Base-by-base conservation (phyloP, 2,113 vertebrate genomes). In the Parus major region DNA sequence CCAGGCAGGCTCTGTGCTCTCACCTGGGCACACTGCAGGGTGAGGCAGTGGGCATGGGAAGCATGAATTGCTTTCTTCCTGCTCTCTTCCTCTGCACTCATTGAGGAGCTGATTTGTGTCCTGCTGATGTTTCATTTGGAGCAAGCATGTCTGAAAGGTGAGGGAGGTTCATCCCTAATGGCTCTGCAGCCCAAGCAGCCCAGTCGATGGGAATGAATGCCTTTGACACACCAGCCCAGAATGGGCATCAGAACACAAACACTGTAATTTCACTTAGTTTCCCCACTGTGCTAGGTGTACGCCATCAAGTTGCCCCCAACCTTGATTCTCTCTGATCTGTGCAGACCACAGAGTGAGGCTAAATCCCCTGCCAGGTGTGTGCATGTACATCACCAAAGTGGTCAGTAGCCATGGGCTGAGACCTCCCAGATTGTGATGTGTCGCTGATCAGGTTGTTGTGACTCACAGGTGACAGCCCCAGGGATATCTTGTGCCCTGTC, bases 1-100 rank as follows among this genome's bases (percentile, higher is more conserved):
- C 46, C 18, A 27, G 53, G 22, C 36, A 77, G 50, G 19, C 27
- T 80, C 66, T 2, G 0, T 53, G 36, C 41, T 46, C 13, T 72
- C 39, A 57, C 63, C 36, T 27, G 55, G 41, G 36, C 44, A n/a
- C 0, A 0, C 49, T 52, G 33, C 0, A 2, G 47, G 33, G 35
- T 28, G 39, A 68, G 52, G 47, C 69, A 82, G 52, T 25, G 11
- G 52, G 36, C 20, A 12, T 12, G 7, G 49, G 59, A 69, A 72
- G 28, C 22, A 10, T 22, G 28, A 63, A 17, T 59, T 80, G 59
- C 55, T 57, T 49, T 70, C 19, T 44, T 72, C 18, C 24, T 60
- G 35, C 21, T 57, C 24, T 65, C 35, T 65, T 31, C 15, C 63
- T 64, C 3, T n/a, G n/a, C 0, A 0, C 20, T 41, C 31, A 2